A percentile compares a stretch with the other conserved stretches of the same genome.
These are phyloP conservation scores for Trilocha varians DNA, from an alignment of 2,888 invertebrate genomes.

Conservation along the genomic window DNA sequence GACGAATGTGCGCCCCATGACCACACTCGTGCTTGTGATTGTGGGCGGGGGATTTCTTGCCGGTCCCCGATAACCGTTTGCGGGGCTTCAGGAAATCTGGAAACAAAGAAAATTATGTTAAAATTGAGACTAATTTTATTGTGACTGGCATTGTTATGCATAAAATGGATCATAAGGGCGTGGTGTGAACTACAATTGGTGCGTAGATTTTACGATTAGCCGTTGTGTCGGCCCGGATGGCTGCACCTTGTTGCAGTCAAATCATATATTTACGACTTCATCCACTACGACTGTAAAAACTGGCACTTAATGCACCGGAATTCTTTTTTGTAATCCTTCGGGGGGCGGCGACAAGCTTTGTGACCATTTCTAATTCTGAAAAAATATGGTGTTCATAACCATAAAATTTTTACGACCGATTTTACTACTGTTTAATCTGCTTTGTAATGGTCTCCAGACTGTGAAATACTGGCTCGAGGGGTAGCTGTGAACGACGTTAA, in stretches of 20 bases:
- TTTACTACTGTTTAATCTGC: constrained; percentile 70
- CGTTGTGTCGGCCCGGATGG: constrained; percentile 43
- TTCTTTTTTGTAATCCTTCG: constrained; percentile 40
- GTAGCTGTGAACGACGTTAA: constrained; percentile 21
- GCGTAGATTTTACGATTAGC: constrained; percentile 34
- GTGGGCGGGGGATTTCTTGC: constrained; percentile 65
- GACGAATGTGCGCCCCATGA: constrained; percentile 61
- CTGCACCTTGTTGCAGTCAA: constrained; percentile 2
- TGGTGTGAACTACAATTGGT: constrained; percentile 8
- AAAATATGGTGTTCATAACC: constrained; percentile 53
- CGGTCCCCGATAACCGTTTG: constrained; percentile 69
- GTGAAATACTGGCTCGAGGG: constrained; percentile 42
- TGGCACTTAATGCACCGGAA: constrained; percentile 43
- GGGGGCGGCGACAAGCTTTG: constrained; percentile 50
- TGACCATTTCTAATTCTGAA: constrained; percentile 51
- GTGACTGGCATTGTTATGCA: background rate
- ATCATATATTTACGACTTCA: constrained; percentile 48
- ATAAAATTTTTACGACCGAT: constrained; percentile 57
- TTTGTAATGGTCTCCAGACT: constrained; percentile 37
- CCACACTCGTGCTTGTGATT: constrained; percentile 59
- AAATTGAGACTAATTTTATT: background rate
- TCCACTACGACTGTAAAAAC: constrained; percentile 45
- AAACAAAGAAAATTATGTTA: constrained; percentile 34
- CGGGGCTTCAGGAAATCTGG: constrained; percentile 80
- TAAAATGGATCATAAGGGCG: constrained; percentile 9